Conservation (phyloP, 2,113 vertebrate genomes). For the Ptyas mucosa region DNA sequence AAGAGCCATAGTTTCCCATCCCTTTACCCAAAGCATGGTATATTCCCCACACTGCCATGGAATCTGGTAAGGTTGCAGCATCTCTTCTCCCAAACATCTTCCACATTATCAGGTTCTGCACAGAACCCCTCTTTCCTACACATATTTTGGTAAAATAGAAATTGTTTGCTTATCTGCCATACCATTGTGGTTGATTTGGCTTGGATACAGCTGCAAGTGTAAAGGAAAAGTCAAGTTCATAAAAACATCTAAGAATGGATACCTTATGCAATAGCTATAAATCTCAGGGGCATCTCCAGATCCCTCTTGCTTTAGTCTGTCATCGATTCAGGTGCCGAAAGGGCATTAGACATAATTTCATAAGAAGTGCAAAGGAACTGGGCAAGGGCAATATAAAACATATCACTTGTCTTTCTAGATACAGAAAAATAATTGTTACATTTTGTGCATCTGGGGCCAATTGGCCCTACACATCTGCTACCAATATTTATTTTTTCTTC, state of each 20-base stretch:
- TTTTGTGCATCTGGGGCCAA: constrained; percentile 63
- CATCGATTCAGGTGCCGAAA: background rate
- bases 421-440: constrained; percentile 40
- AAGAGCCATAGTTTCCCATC: background rate
- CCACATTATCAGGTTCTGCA: background rate
- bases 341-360: background rate
- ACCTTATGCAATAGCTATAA: background rate
- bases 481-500: constrained; percentile 56
- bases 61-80: background rate
- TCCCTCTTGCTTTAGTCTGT: background rate
- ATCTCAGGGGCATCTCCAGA: background rate
- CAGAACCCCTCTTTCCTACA: background rate
- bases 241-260: background rate
- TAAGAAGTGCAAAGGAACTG: background rate
- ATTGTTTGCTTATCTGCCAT: background rate
- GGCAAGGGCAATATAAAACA: background rate
- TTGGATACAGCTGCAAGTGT: background rate
- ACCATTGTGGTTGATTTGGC: background rate
- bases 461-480: constrained; percentile 64
- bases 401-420: constrained; percentile 49
- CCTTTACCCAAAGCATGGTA: background rate
- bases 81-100: background rate
- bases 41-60: background rate
- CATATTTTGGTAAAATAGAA: background rate
- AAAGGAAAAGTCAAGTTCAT: background rate